A percentile compares a stretch with the other conserved stretches of the same genome.
These are phyloP conservation scores for Phylloscopus trochiloides DNA, from an alignment of 2,113 vertebrate genomes.

Conservation along the genomic window DNA sequence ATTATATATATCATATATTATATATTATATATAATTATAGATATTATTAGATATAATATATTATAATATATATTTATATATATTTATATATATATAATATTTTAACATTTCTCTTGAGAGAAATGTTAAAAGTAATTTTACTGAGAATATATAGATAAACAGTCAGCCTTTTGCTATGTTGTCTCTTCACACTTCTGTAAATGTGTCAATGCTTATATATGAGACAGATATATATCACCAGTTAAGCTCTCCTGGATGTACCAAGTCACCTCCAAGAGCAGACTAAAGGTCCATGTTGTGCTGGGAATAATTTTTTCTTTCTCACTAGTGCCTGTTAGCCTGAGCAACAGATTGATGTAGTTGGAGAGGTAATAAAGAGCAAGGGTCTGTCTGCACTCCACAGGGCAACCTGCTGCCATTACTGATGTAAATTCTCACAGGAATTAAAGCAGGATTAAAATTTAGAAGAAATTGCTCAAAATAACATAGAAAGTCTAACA, in stretches of 20 bases:
- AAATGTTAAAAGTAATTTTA: background rate
- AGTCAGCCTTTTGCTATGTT: background rate
- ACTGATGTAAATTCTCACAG: background rate
- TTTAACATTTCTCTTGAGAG: background rate
- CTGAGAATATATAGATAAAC: background rate
- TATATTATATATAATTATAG: no score
- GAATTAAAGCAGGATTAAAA: background rate
- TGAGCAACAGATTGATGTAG: background rate
- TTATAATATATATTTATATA: no score
- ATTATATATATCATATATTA: no score
- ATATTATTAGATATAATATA: no score
- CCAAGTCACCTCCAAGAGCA: background rate
- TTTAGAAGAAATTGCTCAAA: background rate
- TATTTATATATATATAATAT: no score
- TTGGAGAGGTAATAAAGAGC: background rate
- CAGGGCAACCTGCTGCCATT: background rate
- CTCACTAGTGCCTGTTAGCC: background rate
- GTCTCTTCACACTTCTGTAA: background rate
- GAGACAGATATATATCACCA: background rate
- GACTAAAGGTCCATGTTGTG: background rate
- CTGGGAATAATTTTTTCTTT: background rate
- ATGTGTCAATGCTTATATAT: background rate
- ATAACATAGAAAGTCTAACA: background rate
- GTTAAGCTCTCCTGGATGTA: background rate
- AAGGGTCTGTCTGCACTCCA: background rate